phyloP scores from a whole-genome alignment of 2,888 invertebrate genomes.

The Scelioninae gen. 1 region DNA sequence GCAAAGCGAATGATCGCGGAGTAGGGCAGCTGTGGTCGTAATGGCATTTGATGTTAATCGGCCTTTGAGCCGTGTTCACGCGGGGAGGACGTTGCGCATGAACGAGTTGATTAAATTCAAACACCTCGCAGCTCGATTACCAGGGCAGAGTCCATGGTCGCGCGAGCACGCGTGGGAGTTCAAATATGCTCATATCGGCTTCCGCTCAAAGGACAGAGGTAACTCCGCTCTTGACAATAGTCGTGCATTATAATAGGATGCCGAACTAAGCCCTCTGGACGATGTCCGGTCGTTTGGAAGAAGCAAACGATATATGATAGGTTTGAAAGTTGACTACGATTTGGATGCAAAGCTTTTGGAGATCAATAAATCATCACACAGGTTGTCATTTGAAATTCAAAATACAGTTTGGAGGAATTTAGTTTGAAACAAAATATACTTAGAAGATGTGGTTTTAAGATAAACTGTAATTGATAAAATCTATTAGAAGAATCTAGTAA shows the following conservation, averaged over 20 bases:
- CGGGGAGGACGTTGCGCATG: constrained; percentile 80
- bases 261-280: constrained; percentile 73
- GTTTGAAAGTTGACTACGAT: constrained; percentile 57
- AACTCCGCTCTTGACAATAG: constrained; percentile 80
- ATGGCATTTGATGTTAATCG: constrained; percentile 83
- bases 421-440: no score
- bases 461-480: no score
- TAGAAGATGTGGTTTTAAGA: no score
- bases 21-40: constrained; percentile 70
- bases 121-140: constrained; percentile 82
- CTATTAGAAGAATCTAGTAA: no score
- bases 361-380: neutral
- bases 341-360: neutral
- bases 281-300: constrained; percentile 76
- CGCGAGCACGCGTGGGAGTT: constrained; percentile 76
- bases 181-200: constrained; percentile 83
- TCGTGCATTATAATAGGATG: constrained; percentile 83
- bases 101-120: constrained; percentile 84
- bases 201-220: constrained; percentile 79
- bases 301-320: constrained; percentile 74
- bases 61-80: constrained; percentile 77
- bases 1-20: constrained; percentile 36
- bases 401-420: no score
- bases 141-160: constrained; percentile 76
- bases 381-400: no score